Evolutionary conservation across 2,113 vertebrate species (phyloP).

Genomic region (Entomyzon cyanotis): DNA sequence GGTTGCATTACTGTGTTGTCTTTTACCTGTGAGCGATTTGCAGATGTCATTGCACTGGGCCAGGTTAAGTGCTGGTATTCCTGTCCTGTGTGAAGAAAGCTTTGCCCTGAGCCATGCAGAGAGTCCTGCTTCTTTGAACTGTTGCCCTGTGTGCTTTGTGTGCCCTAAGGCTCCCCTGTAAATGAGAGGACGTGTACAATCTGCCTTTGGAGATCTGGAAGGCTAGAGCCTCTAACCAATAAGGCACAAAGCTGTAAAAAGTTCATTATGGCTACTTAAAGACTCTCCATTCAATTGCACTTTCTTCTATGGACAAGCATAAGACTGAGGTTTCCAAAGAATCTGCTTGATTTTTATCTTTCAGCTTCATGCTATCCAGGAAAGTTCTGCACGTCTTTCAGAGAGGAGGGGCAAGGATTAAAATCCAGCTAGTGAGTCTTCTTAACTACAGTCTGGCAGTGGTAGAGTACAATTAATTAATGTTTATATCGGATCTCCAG

Average conservation of each 20-base stretch:
- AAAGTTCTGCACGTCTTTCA: slow-evolving; percentile 68
- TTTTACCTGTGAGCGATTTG: background rate
- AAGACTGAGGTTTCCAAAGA: slow-evolving; percentile 52
- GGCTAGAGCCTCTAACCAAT: background rate
- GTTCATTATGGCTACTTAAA: background rate
- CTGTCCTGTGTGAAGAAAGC: background rate
- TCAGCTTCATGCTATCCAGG: slow-evolving; percentile 65
- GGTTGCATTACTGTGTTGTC: background rate
- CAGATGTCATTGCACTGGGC: background rate
- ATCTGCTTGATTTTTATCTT: slow-evolving; percentile 66
- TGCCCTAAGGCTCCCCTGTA: background rate
- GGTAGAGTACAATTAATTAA: background rate
- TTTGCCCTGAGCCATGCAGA: background rate
- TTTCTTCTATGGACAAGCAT: background rate
- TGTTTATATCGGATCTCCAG: background rate
- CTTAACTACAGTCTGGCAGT: background rate
- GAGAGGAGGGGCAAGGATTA: background rate
- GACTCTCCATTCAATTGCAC: background rate
- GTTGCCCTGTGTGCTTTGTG: background rate
- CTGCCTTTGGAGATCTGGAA: background rate
- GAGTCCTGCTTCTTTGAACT: background rate
- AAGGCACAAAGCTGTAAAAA: background rate
- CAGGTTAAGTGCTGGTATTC: background rate
- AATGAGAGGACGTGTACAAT: background rate
- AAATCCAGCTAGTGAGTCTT: background rate